Evolutionary conservation across 2,113 vertebrate genomes (phyloP), one percentile per base, ranked within the genome.

Genomic region (Cygnus atratus): DNA sequence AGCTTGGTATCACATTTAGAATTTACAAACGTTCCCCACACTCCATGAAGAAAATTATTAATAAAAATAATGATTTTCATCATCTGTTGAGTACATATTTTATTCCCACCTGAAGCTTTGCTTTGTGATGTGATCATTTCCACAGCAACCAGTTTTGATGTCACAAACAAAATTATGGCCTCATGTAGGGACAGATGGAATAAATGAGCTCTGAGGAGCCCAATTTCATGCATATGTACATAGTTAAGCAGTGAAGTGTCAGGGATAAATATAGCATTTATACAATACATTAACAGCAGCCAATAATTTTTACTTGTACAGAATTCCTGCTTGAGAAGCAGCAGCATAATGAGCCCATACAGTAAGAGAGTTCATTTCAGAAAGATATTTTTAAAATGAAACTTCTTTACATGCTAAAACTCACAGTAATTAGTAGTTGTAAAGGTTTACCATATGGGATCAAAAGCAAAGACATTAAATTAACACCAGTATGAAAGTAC

Each of bases 141-240:
- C 76, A 90, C 73, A 82, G 58, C 79, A 93, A 88, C 54, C 13
- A 66, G 28, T 85, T 94, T 94, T 90, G 44, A 84, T 89, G 84
- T 96, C 67, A 94, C 84, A 88, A 92, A 72, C 13, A 94, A 81
- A 87, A 86, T 81, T 86, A 59, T 55, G n/a, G 63, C 41, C 81
- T 70, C 50, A 82, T 4, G 73, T 82, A 86, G 41, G 9, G 91
- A 91, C 43, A 77, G 78, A 62, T 96, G 95, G 75, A 92, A 96
- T 76, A 96, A 94, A 92, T 90, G 87, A 92, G 35, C 77, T 91
- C 62, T 73, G 66, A 76, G 55, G 48, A 96, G 44, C 33, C 73
- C 93, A 48, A 95, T 96, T 93, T 80, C 52, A 77, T 81, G 43
- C 68, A 90, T 93, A 88, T 86, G 84, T 95, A 71, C 76, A 67